A percentile compares a stretch with the other conserved stretches of the same genome.
phyloP scores from a whole-genome alignment of 64 coral and sea anemone genomes.

The Hydrozoanthus tunicans region DNA sequence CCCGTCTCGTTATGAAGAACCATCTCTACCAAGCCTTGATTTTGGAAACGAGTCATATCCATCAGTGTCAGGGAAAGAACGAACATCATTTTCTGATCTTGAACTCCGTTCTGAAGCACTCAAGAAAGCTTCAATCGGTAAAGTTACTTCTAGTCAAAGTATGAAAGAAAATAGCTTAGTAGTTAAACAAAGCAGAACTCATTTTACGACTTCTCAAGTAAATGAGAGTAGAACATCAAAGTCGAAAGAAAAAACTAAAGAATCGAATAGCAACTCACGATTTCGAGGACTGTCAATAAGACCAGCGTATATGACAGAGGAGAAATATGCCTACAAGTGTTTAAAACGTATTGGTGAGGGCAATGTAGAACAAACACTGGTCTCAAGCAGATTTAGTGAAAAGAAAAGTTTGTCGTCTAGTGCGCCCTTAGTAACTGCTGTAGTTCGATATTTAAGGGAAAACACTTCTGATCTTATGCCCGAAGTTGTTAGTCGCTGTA shows the following conservation, averaged over 20 bases:
- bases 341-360: slow-evolving; percentile 31
- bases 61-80: not conserved
- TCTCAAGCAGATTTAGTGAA: slow-evolving; percentile 44
- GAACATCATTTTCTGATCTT: not conserved
- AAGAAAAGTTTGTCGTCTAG: slow-evolving; percentile 61
- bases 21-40: too few species aligned
- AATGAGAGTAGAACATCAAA: not conserved
- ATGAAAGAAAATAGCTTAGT: not conserved
- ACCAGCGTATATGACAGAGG: slow-evolving; percentile 21
- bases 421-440: slow-evolving; percentile 47
- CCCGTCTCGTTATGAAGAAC: slow-evolving; percentile 5
- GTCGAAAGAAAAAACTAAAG: not conserved
- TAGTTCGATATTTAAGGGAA: slow-evolving; percentile 58
- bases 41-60: not conserved
- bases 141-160: not conserved
- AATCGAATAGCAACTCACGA: not conserved
- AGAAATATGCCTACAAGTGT: slow-evolving; percentile 32
- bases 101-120: not conserved
- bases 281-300: slow-evolving; percentile 36
- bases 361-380: slow-evolving; percentile 33
- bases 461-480: slow-evolving; percentile 51
- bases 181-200: not conserved
- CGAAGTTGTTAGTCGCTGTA: slow-evolving; percentile 34
- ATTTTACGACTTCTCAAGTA: not conserved
- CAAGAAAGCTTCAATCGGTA: not conserved